Evolutionary conservation across 1,140 invertebrate genomes (phyloP).

Genomic region (Drosophila funebris): DNA sequence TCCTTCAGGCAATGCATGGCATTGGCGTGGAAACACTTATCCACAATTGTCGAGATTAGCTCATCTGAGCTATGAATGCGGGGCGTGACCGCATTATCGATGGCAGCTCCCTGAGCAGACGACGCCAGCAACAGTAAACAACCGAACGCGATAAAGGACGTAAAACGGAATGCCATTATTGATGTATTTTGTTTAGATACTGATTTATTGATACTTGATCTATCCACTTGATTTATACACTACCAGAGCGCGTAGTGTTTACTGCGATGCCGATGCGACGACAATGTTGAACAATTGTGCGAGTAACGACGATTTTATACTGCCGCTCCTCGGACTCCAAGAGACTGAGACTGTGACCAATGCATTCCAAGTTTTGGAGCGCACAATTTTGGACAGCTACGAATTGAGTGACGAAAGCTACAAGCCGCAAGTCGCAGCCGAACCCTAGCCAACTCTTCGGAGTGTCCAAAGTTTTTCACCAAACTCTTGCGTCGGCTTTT

Average conservation of each 20-base stretch:
- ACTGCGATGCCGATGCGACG: slow-evolving; percentile 74
- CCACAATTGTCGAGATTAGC: slow-evolving; percentile 88
- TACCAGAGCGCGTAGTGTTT: slow-evolving; percentile 72
- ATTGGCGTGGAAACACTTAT: slow-evolving; percentile 88
- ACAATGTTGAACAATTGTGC: slow-evolving; percentile 82
- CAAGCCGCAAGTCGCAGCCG: slow-evolving; percentile 46
- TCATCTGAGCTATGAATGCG: slow-evolving; percentile 87
- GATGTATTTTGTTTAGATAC: background rate
- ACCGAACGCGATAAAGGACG: slow-evolving; percentile 76
- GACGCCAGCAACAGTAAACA: slow-evolving; percentile 80
- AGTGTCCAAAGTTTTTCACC: slow-evolving; percentile 76
- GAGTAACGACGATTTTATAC: slow-evolving; percentile 79
- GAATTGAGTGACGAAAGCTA: slow-evolving; percentile 62
- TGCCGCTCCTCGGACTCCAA: slow-evolving; percentile 69
- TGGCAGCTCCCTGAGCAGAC: slow-evolving; percentile 84
- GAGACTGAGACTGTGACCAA: slow-evolving; percentile 11
- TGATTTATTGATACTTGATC: slow-evolving; percentile 1
- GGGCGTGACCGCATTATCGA: slow-evolving; percentile 85
- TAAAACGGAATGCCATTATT: slow-evolving; percentile 75
- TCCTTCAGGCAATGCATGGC: slow-evolving; percentile 89
- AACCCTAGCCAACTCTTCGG: slow-evolving; percentile 50
- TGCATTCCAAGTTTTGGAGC: slow-evolving; percentile 63
- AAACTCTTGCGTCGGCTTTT: slow-evolving; percentile 55
- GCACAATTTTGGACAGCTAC: slow-evolving; percentile 68
- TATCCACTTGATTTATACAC: slow-evolving; percentile 49